Base-by-base conservation (phyloP, 2,113 vertebrate genomes). In the Cynocephalus volans region DNA sequence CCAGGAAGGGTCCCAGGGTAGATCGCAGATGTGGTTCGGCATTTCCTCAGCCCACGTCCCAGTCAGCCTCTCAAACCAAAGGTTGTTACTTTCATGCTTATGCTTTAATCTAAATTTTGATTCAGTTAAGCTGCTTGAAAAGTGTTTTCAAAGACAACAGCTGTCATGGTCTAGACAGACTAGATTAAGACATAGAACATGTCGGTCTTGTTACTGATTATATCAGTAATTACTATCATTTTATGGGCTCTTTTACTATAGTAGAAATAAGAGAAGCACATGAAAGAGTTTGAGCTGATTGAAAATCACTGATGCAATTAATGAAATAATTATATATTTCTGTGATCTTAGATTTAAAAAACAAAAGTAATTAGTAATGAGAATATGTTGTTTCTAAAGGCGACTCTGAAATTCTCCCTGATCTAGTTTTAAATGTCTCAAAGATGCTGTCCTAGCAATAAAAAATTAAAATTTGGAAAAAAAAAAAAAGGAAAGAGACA, bases 371-470 rank as follows among this genome's bases (percentile, higher is more conserved):
- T n/a, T 5, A 54, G 10, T 87, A 45, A 90, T 88, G 67, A 92
- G 36, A 96, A 75, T 88, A 96, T 52, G 8, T 84, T 90, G 8
- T 92, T 94, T 26, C 33, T 77, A 92, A 90, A 91, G 67, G 23
- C 88, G 6, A 79, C 21, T 88, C 24, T 91, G 45, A 69, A 93
- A 87, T 93, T 64, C 14, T 56, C n/a, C 85, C n/a, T 76, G 4
- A 81, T 81, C 69, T 85, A 82, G n/a, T 95, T 95, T 96, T 82
- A 97, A 97, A 90, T 88, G 26, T 33, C 50, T 88, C 77, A 88
- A 52, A 90, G 85, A 94, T 86, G 56, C 21, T 70, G 50, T 85
- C 67, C 48, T 90, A 73, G 50, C 28, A 87, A 93, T 75, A 54
- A n/a, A 54, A 85, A 82, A 77, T 41, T 1, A 79, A 65, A 31